Percentiles rank a stretch among this genome's conserved stretches.
These are phyloP conservation scores for Eupithecia pulchellata DNA, from an alignment of 2,888 invertebrate genomes.

Conservation along the genomic window DNA sequence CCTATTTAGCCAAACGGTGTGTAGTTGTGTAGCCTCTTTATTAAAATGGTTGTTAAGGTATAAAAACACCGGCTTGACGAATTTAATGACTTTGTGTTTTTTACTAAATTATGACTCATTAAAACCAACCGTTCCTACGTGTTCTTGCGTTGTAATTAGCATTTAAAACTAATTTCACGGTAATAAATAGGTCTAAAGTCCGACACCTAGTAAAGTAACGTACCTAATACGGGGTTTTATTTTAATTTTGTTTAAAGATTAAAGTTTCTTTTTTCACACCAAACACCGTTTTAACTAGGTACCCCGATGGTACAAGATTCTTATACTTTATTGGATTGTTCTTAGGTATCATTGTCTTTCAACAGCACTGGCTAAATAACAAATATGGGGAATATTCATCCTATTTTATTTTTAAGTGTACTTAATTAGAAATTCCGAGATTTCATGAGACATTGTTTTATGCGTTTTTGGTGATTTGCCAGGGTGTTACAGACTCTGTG, in stretches of 20 bases:
- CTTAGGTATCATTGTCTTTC: background rate
- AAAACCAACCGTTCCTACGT: background rate
- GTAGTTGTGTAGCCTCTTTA: background rate
- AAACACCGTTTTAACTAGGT: background rate
- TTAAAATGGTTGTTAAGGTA: background rate
- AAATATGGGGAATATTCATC: background rate
- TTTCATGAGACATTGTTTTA: conserved; percentile 56
- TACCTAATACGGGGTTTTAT: background rate
- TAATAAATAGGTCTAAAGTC: conserved; percentile 14
- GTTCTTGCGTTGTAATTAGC: background rate
- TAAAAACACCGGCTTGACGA: background rate
- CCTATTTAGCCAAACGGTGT: background rate
- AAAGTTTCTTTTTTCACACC: background rate
- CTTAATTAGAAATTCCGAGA: background rate
- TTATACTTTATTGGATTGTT: background rate
- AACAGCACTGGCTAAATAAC: background rate
- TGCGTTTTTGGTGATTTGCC: conserved; percentile 72
- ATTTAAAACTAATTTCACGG: conserved; percentile 9
- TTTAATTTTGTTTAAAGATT: background rate
- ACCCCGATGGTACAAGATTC: background rate
- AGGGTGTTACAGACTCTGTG: conserved; percentile 80
- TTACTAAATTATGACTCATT: background rate
- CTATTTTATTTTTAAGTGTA: background rate
- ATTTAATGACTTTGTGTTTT: conserved; percentile 3
- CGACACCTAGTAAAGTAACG: background rate